Evolutionary conservation across 37 sponge, comb jelly and placozoan genomes (phyloP).

Genomic region (Chondrosia reniformis): DNA sequence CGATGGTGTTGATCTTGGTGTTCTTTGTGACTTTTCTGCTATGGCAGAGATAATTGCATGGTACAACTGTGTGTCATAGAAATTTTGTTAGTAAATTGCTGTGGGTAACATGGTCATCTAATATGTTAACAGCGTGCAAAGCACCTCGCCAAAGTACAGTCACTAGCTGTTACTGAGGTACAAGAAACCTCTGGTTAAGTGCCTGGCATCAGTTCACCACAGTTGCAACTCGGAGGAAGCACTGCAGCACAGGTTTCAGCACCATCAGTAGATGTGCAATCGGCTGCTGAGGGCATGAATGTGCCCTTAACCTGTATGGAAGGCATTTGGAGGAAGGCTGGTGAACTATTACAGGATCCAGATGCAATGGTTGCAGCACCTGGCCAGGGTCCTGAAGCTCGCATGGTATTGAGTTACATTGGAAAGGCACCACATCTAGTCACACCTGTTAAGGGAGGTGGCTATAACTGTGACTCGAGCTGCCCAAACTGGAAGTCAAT

Average conservation of each 20-base stretch:
- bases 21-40: not conserved
- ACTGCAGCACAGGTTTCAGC: conserved; percentile 11
- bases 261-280: conserved; percentile 14
- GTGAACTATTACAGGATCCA: conserved; percentile 15
- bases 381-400: conserved; percentile 15
- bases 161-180: conserved; percentile 3
- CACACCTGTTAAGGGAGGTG: conserved; percentile 3
- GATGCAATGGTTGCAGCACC: conserved; percentile 33
- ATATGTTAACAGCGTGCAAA: not conserved
- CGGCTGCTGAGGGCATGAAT: not conserved
- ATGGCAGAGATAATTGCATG: not conserved
- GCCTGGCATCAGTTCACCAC: not conserved
- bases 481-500: conserved; percentile 34
- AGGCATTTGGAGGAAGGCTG: conserved; percentile 50
- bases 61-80: not conserved
- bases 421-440: conserved; percentile 40
- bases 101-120: not conserved
- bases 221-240: not conserved
- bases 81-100: not conserved
- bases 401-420: conserved; percentile 23
- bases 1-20: not conserved
- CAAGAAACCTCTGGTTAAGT: not conserved
- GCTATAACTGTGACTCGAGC: conserved; percentile 22
- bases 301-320: conserved; percentile 29
- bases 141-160: not conserved